Conservation (phyloP, 2,113 vertebrate genomes). For the Dendropsophus ebraccatus region DNA sequence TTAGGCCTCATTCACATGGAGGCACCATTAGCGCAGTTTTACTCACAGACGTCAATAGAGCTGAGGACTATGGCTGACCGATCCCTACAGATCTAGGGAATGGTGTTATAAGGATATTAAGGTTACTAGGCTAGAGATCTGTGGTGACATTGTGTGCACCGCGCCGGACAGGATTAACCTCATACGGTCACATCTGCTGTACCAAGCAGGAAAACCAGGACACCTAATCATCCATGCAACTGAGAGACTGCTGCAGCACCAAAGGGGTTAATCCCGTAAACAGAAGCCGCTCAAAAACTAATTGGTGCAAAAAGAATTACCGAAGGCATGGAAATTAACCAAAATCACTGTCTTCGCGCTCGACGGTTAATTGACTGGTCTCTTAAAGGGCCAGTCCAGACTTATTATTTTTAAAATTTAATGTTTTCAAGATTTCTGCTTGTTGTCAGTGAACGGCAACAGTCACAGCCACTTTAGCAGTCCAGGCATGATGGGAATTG, state of each 20-base stretch:
- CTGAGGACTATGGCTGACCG: not conserved
- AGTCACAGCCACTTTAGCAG: no score
- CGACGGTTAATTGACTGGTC: no score
- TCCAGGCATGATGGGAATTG: no score
- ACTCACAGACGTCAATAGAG: not conserved
- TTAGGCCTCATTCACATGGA: no score
- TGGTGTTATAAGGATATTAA: not conserved
- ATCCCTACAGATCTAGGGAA: not conserved
- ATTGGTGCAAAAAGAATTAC: slow-evolving; percentile 17
- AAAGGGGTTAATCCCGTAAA: slow-evolving; percentile 27
- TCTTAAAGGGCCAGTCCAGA: no score
- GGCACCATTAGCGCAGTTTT: no score
- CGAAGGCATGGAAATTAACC: slow-evolving; percentile 9
- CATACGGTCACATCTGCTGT: not conserved
- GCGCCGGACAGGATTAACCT: not conserved
- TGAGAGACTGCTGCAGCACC: not conserved
- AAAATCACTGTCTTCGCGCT: not conserved
- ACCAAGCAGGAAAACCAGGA: not conserved
- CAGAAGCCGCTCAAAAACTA: slow-evolving; percentile 8
- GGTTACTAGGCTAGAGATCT: not conserved
- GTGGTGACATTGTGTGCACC: not conserved
- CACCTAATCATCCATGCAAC: slow-evolving; percentile 3
- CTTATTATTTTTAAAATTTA: no score
- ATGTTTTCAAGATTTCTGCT: no score
- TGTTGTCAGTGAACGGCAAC: no score